Conservation (phyloP, 64 coral and sea anemone species). For the Pocillopora damicornis region DNA sequence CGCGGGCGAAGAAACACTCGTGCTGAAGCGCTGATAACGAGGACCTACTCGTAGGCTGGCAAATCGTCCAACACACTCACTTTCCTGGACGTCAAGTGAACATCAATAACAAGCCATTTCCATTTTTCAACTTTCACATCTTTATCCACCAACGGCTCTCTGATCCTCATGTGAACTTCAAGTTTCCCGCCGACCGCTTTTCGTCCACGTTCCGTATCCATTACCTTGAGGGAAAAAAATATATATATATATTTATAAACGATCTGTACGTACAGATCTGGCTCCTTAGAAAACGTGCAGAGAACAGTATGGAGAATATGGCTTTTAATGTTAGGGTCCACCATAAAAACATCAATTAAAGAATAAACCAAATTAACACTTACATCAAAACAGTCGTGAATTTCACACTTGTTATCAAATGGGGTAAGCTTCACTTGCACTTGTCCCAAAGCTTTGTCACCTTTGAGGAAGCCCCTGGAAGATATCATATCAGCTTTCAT, state of each 20-base stretch:
- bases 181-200: slow-evolving; percentile 91
- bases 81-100: slow-evolving; percentile 67
- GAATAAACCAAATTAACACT: slow-evolving; percentile 1
- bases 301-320: background rate
- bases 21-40: too few species aligned
- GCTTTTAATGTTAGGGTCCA: too few species aligned
- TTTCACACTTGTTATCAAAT: slow-evolving; percentile 90
- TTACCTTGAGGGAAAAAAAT: slow-evolving; percentile 46
- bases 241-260: background rate
- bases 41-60: too few species aligned
- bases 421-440: slow-evolving; percentile 76
- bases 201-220: slow-evolving; percentile 90
- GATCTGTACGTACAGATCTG: background rate
- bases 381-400: slow-evolving; percentile 97
- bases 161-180: slow-evolving; percentile 66
- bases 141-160: slow-evolving; percentile 88
- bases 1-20: too few species aligned
- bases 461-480: slow-evolving; percentile 88
- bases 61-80: slow-evolving; percentile 16
- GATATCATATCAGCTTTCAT: background rate
- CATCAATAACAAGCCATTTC: slow-evolving; percentile 98
- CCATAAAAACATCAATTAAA: background rate
- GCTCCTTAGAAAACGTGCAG: too few species aligned
- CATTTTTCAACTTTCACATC: slow-evolving; percentile 93
- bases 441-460: slow-evolving; percentile 91